Evolutionary conservation across 2,113 vertebrate species (phyloP).

Genomic region (Leptodactylus fuscus): DNA sequence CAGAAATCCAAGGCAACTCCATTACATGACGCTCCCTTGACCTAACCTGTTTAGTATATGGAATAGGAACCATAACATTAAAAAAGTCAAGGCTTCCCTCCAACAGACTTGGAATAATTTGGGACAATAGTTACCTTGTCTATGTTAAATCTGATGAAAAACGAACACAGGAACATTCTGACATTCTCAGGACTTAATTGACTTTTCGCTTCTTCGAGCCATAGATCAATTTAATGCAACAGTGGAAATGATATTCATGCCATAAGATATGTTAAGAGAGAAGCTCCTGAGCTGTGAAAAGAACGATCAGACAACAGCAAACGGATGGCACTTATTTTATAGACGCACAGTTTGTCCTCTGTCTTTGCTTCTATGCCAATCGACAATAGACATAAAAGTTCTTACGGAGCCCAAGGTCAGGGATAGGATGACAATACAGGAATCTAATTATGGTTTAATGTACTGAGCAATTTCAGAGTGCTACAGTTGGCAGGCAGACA

Average conservation of each 20-base stretch:
- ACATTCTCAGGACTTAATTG: background rate
- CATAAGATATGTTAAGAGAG: background rate
- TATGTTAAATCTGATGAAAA: background rate
- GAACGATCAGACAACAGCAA: conserved; percentile 7
- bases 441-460: conserved; percentile 54
- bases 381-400: conserved; percentile 29
- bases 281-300: background rate
- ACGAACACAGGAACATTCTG: background rate
- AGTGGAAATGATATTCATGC: background rate
- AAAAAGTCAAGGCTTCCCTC: no score
- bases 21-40: no score
- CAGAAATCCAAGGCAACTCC: no score
- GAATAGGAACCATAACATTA: no score
- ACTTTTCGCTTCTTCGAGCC: background rate
- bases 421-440: conserved; percentile 50
- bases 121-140: no score
- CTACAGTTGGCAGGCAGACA: conserved; percentile 38
- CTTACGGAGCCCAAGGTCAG: conserved; percentile 43
- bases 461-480: conserved; percentile 36
- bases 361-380: conserved; percentile 40
- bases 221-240: background rate
- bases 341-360: conserved; percentile 13
- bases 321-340: conserved; percentile 13
- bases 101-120: no score
- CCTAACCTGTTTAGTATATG: no score